Conservation (phyloP, 2,888 invertebrate genomes). For the Protodeltote pygarga region DNA sequence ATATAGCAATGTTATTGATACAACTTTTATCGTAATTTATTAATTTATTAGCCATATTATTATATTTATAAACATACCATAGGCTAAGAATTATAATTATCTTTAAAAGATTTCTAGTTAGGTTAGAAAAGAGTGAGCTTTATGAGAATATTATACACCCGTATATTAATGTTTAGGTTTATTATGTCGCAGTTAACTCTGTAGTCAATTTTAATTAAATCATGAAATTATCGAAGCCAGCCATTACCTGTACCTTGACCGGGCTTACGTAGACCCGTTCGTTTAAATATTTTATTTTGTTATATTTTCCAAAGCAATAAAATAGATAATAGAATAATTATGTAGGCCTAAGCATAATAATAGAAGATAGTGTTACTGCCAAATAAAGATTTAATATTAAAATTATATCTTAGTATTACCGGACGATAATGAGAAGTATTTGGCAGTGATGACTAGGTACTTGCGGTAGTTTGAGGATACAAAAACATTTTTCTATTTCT, state of each 20-base stretch:
- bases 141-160: slow-evolving; percentile 76
- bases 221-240: slow-evolving; percentile 74
- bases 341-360: slow-evolving; percentile 77
- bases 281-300: slow-evolving; percentile 73
- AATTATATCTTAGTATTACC: slow-evolving; percentile 63
- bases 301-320: slow-evolving; percentile 84
- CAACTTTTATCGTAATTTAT: slow-evolving; percentile 71
- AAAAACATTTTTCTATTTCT: slow-evolving; percentile 53
- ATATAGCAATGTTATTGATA: slow-evolving; percentile 41
- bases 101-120: slow-evolving; percentile 84
- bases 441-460: slow-evolving; percentile 73
- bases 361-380: slow-evolving; percentile 78
- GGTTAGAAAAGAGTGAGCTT: slow-evolving; percentile 85
- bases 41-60: slow-evolving; percentile 84
- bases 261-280: slow-evolving; percentile 56
- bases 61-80: slow-evolving; percentile 87
- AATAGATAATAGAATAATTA: slow-evolving; percentile 69
- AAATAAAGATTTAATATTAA: slow-evolving; percentile 62
- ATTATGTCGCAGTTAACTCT: slow-evolving; percentile 66
- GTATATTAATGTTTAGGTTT: slow-evolving; percentile 72
- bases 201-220: slow-evolving; percentile 71
- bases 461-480: slow-evolving; percentile 56
- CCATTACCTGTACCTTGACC: slow-evolving; percentile 78
- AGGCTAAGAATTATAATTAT: slow-evolving; percentile 84
- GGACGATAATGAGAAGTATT: slow-evolving; percentile 62